These are phyloP conservation scores for Nerophis lumbriciformis DNA, from an alignment of 2,113 vertebrate genomes.

Conservation along the genomic window DNA sequence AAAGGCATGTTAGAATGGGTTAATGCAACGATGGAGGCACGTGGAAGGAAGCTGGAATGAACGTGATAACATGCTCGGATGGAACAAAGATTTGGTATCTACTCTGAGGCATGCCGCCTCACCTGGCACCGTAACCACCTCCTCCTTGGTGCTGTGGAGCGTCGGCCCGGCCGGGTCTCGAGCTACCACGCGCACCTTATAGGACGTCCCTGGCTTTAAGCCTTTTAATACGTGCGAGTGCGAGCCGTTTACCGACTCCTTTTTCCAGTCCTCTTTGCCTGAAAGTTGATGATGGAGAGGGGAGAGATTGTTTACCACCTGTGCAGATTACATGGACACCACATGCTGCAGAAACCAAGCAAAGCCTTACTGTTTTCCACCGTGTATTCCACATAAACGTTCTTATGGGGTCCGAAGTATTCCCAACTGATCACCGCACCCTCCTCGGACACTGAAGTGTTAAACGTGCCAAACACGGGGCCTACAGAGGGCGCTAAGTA, in stretches of 20 bases:
- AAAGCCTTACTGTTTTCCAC: slow-evolving; percentile 91
- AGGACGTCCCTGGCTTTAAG: slow-evolving; percentile 88
- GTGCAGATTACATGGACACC: not conserved
- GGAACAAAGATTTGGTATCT: not conserved
- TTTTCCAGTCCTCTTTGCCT: slow-evolving; percentile 94
- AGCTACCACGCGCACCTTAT: slow-evolving; percentile 89
- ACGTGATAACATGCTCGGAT: no score
- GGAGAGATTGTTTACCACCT: slow-evolving; percentile 12
- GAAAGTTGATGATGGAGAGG: slow-evolving; percentile 66
- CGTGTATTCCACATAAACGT: slow-evolving; percentile 92
- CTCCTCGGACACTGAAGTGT: slow-evolving; percentile 79
- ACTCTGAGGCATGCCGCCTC: slow-evolving; percentile 65
- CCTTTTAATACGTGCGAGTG: slow-evolving; percentile 85
- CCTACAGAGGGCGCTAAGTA: slow-evolving; percentile 78
- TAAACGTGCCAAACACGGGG: slow-evolving; percentile 83
- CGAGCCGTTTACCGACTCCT: slow-evolving; percentile 89
- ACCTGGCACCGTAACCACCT: slow-evolving; percentile 89
- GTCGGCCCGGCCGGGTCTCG: slow-evolving; percentile 77
- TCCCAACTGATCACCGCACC: slow-evolving; percentile 89
- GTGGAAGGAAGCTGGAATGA: no score
- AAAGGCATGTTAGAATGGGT: no score
- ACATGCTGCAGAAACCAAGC: slow-evolving; percentile 25
- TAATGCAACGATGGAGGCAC: slow-evolving; percentile 1
- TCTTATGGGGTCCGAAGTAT: slow-evolving; percentile 87
- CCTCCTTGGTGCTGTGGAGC: slow-evolving; percentile 81